phyloP scores from a whole-genome alignment of 2,113 vertebrate genomes.

The Ailuropoda melanoleuca region DNA sequence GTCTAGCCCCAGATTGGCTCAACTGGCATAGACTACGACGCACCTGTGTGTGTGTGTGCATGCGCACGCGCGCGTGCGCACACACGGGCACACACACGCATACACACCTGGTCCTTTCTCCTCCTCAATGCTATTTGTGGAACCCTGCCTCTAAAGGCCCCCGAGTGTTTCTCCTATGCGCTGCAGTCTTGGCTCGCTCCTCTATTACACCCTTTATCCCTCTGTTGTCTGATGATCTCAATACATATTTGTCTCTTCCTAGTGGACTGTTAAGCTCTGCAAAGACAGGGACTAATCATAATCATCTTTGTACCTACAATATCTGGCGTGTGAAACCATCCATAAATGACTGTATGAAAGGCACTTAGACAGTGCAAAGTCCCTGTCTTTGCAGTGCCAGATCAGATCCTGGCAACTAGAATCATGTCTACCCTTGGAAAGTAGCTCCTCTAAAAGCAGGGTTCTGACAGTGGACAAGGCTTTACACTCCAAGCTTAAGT shows the following conservation, averaged over 20 bases:
- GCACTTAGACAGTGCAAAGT: no score
- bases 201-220: not conserved
- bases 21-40: slow-evolving; percentile 42
- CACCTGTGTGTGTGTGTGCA: not conserved
- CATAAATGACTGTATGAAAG: slow-evolving; percentile 45
- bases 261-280: slow-evolving; percentile 45
- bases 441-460: slow-evolving; percentile 23
- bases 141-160: slow-evolving; percentile 7
- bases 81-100: not conserved
- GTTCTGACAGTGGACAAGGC: not conserved
- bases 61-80: fast-evolving
- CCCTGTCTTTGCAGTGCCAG: no score
- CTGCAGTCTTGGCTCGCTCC: slow-evolving; percentile 16
- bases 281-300: slow-evolving; percentile 55
- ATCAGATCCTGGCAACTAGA: slow-evolving; percentile 53
- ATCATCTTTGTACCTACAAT: slow-evolving; percentile 48
- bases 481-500: slow-evolving; percentile 23
- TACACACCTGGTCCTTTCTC: slow-evolving; percentile 54
- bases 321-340: slow-evolving; percentile 54
- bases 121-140: slow-evolving; percentile 14
- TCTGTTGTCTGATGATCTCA: slow-evolving; percentile 56
- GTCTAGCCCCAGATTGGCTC: slow-evolving; percentile 70
- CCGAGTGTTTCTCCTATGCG: slow-evolving; percentile 18
- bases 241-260: slow-evolving; percentile 58
- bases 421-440: slow-evolving; percentile 56